These are phyloP conservation scores for Abramis brama DNA, from an alignment of 2,113 vertebrate species.

Conservation along the genomic window DNA sequence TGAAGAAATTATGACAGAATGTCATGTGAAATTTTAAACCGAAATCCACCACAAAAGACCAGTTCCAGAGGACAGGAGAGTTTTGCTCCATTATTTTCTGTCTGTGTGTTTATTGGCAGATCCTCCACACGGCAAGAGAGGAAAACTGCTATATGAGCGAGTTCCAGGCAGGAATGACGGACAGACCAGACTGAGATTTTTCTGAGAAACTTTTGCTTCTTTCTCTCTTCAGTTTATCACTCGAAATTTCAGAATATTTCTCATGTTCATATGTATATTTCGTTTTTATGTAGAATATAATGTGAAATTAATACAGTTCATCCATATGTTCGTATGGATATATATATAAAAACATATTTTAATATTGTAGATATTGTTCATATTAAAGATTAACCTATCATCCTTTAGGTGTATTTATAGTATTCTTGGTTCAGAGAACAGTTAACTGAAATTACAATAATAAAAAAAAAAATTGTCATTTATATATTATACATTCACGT, in stretches of 20 bases:
- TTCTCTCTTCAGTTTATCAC: background rate
- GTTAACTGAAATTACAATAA: background rate
- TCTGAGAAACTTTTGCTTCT: conserved; percentile 63
- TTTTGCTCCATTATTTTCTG: conserved; percentile 6
- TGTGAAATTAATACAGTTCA: background rate
- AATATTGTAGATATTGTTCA: background rate
- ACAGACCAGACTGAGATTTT: conserved; percentile 89
- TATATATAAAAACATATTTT: background rate
- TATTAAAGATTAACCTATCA: background rate
- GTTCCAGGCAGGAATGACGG: conserved; percentile 89
- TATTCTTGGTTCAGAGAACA: background rate
- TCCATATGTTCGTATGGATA: background rate
- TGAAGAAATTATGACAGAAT: background rate
- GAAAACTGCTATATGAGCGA: conserved; percentile 82
- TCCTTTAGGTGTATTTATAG: background rate
- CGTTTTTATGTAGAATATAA: background rate
- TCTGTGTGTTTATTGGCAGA: conserved; percentile 57
- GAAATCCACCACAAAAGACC: background rate
- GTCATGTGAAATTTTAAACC: background rate
- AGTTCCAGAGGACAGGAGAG: background rate
- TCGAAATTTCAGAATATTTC: background rate
- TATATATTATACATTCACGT: background rate
- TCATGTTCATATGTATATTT: background rate
- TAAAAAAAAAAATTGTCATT: too few species aligned
- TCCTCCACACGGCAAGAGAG: conserved; percentile 76